Conservation (phyloP, 1,140 invertebrate species). For the Streblospio benedicti region DNA sequence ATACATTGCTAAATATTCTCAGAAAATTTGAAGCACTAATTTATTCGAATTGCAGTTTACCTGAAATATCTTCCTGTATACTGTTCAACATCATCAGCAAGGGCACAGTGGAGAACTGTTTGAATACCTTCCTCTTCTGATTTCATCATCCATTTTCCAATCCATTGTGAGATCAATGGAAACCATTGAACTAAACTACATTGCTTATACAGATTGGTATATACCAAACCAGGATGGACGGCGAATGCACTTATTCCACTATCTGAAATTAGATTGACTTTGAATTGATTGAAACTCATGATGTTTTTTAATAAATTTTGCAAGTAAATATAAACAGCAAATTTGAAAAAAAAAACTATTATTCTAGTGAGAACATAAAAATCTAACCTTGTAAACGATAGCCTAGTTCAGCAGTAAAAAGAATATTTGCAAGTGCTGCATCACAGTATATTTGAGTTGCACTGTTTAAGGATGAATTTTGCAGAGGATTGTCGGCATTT, state of each 20-base stretch:
- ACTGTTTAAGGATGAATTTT: neutral
- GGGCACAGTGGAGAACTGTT: conserved; percentile 35
- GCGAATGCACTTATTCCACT: neutral
- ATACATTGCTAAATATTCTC: too few relatives aligned
- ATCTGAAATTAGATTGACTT: too few relatives aligned
- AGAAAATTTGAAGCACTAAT: too few relatives aligned
- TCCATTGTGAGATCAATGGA: neutral
- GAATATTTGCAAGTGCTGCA: neutral
- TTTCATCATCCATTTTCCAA: conserved; percentile 33
- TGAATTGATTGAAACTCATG: too few relatives aligned
- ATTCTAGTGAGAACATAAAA: too few relatives aligned
- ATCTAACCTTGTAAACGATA: neutral
- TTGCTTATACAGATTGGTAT: conserved; percentile 6
- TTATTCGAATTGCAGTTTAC: too few relatives aligned
- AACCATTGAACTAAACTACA: too few relatives aligned
- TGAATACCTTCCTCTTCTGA: conserved; percentile 36
- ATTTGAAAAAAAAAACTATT: too few relatives aligned
- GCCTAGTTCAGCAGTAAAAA: neutral
- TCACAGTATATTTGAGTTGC: neutral
- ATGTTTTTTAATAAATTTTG: neutral
- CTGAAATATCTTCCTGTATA: conserved; percentile 1
- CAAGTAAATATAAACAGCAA: neutral
- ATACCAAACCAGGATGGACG: neutral
- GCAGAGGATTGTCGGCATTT: neutral
- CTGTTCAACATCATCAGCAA: conserved; percentile 29